Percentiles rank a stretch among this genome's conserved stretches.
These are phyloP conservation scores for Hippocampus comes DNA, from an alignment of 2,113 vertebrate genomes.

Conservation along the genomic window DNA sequence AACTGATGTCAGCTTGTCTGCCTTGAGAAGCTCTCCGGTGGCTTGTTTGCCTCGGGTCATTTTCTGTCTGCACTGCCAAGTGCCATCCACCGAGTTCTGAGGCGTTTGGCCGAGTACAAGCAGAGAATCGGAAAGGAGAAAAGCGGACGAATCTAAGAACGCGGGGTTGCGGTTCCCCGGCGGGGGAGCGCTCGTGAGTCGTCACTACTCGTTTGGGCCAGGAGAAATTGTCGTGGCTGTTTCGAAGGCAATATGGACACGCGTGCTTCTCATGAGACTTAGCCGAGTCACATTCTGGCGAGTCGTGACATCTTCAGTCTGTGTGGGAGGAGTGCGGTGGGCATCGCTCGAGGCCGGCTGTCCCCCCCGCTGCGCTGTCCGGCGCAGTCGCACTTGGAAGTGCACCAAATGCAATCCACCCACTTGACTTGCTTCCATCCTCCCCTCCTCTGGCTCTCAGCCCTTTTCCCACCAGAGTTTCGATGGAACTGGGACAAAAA, in stretches of 20 bases:
- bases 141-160: no score
- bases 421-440: slow-evolving; percentile 13
- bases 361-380: slow-evolving; percentile 5
- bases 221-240: not conserved
- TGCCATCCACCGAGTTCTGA: no score
- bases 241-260: not conserved
- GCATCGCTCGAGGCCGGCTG: slow-evolving; percentile 31
- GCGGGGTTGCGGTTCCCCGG: no score
- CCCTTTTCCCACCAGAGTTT: not conserved
- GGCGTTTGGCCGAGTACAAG: no score
- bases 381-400: slow-evolving; percentile 6
- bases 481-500: not conserved
- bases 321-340: slow-evolving; percentile 47
- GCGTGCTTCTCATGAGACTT: slow-evolving; percentile 4
- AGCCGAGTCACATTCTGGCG: slow-evolving; percentile 15
- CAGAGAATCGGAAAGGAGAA: no score
- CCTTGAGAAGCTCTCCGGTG: no score
- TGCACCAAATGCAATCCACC: slow-evolving; percentile 8
- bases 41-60: no score
- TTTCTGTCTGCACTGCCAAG: no score
- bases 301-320: slow-evolving; percentile 59
- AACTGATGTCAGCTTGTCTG: no score
- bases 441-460: not conserved
- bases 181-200: no score
- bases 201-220: no score